A percentile compares a stretch with the other conserved stretches of the same genome.
Evolutionary conservation across 1,140 invertebrate species (phyloP).

Genomic region (Trichomalopsis sarcophagae): DNA sequence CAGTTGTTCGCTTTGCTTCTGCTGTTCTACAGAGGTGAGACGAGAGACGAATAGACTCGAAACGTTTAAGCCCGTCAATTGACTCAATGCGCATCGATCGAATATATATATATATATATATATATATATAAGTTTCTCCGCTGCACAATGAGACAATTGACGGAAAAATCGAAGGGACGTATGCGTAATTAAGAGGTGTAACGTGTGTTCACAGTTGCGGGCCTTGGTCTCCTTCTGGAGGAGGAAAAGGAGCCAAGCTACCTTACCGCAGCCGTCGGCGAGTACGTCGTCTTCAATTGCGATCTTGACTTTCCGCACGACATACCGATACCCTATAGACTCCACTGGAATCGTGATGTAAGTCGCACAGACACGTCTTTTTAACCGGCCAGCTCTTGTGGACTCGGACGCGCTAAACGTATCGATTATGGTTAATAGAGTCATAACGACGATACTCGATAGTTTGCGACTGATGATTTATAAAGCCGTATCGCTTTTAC

Average conservation of each 20-base stretch:
- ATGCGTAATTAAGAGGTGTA: background rate
- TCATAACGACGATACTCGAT: background rate
- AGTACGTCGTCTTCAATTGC: conserved; percentile 91
- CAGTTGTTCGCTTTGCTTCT: conserved; percentile 56
- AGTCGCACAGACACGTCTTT: conserved; percentile 65
- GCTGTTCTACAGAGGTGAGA: conserved; percentile 62
- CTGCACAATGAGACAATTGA: background rate
- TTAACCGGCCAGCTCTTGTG: too few species aligned
- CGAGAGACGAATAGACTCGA: background rate
- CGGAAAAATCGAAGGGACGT: background rate
- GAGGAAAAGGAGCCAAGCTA: conserved; percentile 79
- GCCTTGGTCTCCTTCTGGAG: conserved; percentile 70
- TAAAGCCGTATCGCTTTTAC: too few species aligned
- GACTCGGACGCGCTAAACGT: background rate
- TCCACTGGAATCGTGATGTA: conserved; percentile 94
- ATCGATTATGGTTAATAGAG: conserved; percentile 37
- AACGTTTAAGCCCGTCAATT: background rate
- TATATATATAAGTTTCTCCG: too few species aligned
- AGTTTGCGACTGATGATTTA: background rate
- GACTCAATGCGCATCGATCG: background rate
- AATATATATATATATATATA: too few species aligned
- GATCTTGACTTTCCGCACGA: conserved; percentile 92
- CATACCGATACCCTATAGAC: conserved; percentile 89
- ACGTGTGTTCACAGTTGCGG: conserved; percentile 63
- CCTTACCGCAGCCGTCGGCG: conserved; percentile 88